Evolutionary conservation across 2,888 invertebrate species (phyloP).

Genomic region (Diplazon laetatorius): DNA sequence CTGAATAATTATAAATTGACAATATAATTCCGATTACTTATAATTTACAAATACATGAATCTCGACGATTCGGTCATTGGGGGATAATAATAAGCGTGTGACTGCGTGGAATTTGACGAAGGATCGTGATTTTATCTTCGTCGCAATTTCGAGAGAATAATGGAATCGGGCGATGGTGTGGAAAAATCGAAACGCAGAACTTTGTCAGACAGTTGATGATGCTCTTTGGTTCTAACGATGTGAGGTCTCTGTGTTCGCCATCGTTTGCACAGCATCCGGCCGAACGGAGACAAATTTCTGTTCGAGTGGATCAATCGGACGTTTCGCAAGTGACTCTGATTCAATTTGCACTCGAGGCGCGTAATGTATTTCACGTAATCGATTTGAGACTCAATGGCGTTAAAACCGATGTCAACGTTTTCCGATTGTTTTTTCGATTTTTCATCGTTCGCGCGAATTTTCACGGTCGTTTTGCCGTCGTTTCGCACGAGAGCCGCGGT

Average conservation of each 20-base stretch:
- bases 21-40: no score
- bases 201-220: conserved; percentile 37
- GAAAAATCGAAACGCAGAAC: conserved; percentile 84
- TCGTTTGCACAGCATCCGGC: conserved; percentile 83
- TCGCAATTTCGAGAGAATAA: conserved; percentile 81
- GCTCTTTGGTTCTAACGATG: conserved; percentile 62
- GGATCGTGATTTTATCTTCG: no score
- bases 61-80: background rate
- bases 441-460: conserved; percentile 4
- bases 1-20: background rate
- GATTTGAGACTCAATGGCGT: conserved; percentile 9
- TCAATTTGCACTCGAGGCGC: conserved; percentile 61
- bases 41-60: conserved; percentile 2
- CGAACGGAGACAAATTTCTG: conserved; percentile 82
- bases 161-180: conserved; percentile 86
- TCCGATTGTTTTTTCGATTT: conserved; percentile 8
- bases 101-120: background rate
- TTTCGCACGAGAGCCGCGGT: conserved; percentile 76
- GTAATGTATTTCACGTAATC: conserved; percentile 10
- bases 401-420: background rate
- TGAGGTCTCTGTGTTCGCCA: conserved; percentile 73
- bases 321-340: conserved; percentile 56
- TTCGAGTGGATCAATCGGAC: conserved; percentile 65
- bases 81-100: background rate
- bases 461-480: conserved; percentile 10